Evolutionary conservation across 1,140 invertebrate genomes (phyloP), one percentile per base, ranked within the genome.

Genomic region (Metopolophium dirhodum): DNA sequence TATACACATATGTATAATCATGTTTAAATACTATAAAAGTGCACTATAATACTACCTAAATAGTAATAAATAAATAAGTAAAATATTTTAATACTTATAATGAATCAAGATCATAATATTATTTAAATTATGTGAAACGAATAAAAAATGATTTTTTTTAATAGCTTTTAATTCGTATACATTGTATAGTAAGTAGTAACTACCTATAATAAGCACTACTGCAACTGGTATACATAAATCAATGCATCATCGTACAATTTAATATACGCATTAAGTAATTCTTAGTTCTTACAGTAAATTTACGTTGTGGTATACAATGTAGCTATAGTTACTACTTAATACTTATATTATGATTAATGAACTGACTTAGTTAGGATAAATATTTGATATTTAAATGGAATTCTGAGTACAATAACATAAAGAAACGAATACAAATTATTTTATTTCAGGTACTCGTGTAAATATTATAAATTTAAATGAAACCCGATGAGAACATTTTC

Each of bases 241-340:
- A 77, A 77, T 77, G 61, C n/a, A 77, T 77, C 61, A 77, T 77
- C 61, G 14, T 77, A 68, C 18, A 51, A 51, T 68, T 68, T 18
- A 77, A 77, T n/a, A 77, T 77, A 77, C n/a, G n/a, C 61, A 77
- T 77, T 77, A 77, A 77, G 61, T 77, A 77, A 77, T 77, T n/a
- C 30, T 77, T n/a, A 61, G 11, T 68, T 61, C 26, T 61, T 61
- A 61, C 9, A 61, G 26, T 61, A 61, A 61, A 61, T 61, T 61
- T 61, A 61, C 26, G 11, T 30, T 77, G 14, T n/a, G 4, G 61
- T 77, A 77, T 77, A 77, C 0, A 22, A n/a, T 68, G 14, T 68
- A 68, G 7, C 45, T 8, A 47, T 41, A 77, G 30, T n/a, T 77
- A 77, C 30, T 77, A 41, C 41, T 41, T 41, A 4, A 30, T 61